A percentile compares a stretch with the other conserved stretches of the same genome.
phyloP scores from a whole-genome alignment of 2,797 vertebrate genomes.

The Pipistrellus pipistrellus region DNA sequence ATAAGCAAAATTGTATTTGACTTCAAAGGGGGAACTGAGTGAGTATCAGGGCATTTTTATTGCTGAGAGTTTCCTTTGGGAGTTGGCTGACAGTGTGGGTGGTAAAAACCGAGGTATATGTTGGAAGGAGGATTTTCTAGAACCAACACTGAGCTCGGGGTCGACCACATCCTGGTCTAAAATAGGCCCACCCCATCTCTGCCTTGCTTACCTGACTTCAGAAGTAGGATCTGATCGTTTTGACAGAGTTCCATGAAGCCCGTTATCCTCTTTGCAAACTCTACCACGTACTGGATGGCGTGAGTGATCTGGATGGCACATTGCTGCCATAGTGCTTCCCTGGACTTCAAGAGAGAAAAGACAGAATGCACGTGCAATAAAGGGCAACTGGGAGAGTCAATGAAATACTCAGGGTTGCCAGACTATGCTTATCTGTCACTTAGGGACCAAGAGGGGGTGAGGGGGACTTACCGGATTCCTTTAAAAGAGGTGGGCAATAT shows the following conservation, averaged over 20 bases:
- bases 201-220: slow-evolving; percentile 96
- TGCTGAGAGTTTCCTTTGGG: slow-evolving; percentile 63
- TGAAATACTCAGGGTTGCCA: background rate
- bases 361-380: slow-evolving; percentile 45
- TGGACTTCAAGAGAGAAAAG: slow-evolving; percentile 90
- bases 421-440: background rate
- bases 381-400: background rate
- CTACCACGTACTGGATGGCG: slow-evolving; percentile 99
- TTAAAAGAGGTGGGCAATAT: background rate
- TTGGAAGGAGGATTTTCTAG: slow-evolving; percentile 66
- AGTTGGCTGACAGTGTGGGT: slow-evolving; percentile 70
- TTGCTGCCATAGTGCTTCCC: slow-evolving; percentile 98
- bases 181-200: background rate
- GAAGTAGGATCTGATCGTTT: slow-evolving; percentile 99
- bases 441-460: background rate
- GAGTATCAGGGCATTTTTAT: slow-evolving; percentile 75
- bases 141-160: slow-evolving; percentile 4
- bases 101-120: slow-evolving; percentile 61
- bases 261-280: slow-evolving; percentile 99
- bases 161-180: background rate
- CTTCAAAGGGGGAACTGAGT: slow-evolving; percentile 76
- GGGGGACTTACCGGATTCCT: background rate
- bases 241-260: slow-evolving; percentile 99
- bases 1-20: slow-evolving; percentile 79
- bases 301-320: slow-evolving; percentile 99